These are phyloP conservation scores for Azorinus chamasolen DNA, from an alignment of 2,888 invertebrate genomes.

Conservation along the genomic window DNA sequence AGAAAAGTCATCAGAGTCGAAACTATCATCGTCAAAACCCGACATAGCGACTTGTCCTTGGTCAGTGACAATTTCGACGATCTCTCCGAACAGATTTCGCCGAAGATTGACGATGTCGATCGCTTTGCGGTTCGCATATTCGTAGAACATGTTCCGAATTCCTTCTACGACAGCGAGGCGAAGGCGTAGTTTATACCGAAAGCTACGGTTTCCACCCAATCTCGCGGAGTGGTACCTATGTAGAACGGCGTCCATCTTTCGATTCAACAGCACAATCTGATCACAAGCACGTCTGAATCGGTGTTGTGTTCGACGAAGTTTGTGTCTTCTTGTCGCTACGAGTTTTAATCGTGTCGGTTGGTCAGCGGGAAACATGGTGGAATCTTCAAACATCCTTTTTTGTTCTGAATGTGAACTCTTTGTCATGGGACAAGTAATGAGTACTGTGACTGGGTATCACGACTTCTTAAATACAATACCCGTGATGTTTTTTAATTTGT, in stretches of 20 bases:
- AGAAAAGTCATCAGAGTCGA: slow-evolving; percentile 24
- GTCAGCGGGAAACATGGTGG: too few relatives aligned
- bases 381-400: too few relatives aligned
- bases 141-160: slow-evolving; percentile 61
- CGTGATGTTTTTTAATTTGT: too few relatives aligned
- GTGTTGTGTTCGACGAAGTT: slow-evolving; percentile 39
- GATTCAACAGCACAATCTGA: slow-evolving; percentile 57
- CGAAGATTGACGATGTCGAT: slow-evolving; percentile 51
- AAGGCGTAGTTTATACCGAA: slow-evolving; percentile 62
- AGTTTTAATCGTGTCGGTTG: too few relatives aligned
- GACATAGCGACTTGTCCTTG: slow-evolving; percentile 5
- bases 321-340: too few relatives aligned
- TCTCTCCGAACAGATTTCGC: slow-evolving; percentile 55
- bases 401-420: too few relatives aligned
- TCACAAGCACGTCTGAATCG: slow-evolving; percentile 57
- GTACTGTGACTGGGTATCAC: too few relatives aligned
- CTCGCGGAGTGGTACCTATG: slow-evolving; percentile 51
- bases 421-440: too few relatives aligned
- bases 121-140: slow-evolving; percentile 62
- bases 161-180: slow-evolving; percentile 63
- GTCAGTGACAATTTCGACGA: slow-evolving; percentile 57
- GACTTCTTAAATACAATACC: too few relatives aligned
- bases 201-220: slow-evolving; percentile 37
- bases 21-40: slow-evolving; percentile 14
- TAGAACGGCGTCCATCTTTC: slow-evolving; percentile 49